Percentiles rank a stretch among this genome's conserved stretches.
Evolutionary conservation across 2,888 invertebrate species (phyloP).

Genomic region (Drosophila crucigera): DNA sequence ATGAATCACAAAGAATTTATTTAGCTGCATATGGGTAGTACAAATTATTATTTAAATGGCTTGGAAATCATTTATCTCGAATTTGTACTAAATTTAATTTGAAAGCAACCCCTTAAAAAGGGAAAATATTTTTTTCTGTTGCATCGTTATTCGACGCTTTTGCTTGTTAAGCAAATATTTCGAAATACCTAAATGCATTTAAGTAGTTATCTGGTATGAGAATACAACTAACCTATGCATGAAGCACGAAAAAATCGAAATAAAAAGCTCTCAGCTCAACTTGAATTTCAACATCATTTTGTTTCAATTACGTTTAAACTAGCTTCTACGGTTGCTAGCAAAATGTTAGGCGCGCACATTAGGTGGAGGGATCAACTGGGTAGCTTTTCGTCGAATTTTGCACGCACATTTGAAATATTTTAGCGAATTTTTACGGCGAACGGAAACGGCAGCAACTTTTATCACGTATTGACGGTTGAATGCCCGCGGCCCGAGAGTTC

Average conservation of each 20-base stretch:
- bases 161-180: not conserved
- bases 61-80: not conserved
- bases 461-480: conserved; percentile 76
- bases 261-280: conserved; percentile 24
- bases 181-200: not conserved
- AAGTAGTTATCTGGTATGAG: not conserved
- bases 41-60: not conserved
- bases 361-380: not conserved
- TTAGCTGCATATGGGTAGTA: too few species aligned
- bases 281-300: conserved; percentile 63
- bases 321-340: conserved; percentile 43
- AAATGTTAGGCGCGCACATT: conserved; percentile 14
- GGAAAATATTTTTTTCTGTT: not conserved
- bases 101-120: not conserved
- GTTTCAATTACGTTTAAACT: conserved; percentile 73
- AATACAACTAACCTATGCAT: not conserved
- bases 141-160: not conserved
- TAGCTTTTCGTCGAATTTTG: conserved; percentile 38
- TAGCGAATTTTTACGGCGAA: conserved; percentile 65
- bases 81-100: not conserved
- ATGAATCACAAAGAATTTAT: not conserved
- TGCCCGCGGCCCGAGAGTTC: conserved; percentile 38
- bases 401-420: conserved; percentile 76
- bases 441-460: conserved; percentile 73
- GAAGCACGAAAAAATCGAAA: not conserved